Evolutionary conservation across 2,888 invertebrate genomes (phyloP), one percentile per base, ranked within the genome.

Genomic region (Andricus quercusramuli): DNA sequence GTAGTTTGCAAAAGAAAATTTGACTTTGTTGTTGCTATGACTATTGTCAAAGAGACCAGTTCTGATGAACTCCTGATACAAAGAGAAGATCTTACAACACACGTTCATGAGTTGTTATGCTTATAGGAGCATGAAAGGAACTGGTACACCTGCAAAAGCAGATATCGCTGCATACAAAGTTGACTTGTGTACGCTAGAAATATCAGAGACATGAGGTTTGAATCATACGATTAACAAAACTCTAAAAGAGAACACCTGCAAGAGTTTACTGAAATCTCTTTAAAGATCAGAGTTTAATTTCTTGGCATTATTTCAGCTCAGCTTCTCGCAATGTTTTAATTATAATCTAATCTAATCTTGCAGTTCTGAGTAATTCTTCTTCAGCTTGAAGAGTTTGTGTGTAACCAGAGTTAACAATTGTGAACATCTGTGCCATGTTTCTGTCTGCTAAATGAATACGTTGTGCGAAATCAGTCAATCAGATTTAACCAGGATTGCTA

Each of bases 21-120:
- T 56, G 32, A 74, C 74, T 74, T 74, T 74, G 74, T 74, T 74
- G 51, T 47, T 11, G 11, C 56, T 74, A 29, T 13, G n/a, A n/a
- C 32, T 29, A 56, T 74, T 32, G 25, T 74, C 56, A 70, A 32
- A 74, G 74, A 70, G 51, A 51, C 56, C 11, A 20, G 29, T 22
- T 70, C 25, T 68, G 47, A 15, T 47, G 4, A 15, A 47, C 17
- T 70, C 20, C 29, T 70, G 51, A 51, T 70, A 32, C 70, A 56
- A 32, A 70, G 20, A 32, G 56, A 56, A n/a, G n/a, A 74, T 74
- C 74, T 32, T n/a, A 22, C n/a, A 11, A 74, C 29, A n/a, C 74
- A 32, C 8, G 29, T 9, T 29, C 29, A 32, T 20, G 17, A 74
- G 56, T 74, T 74, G 32, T 74, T 74, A 74, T 74, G 29, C 32